Evolutionary conservation across 2,113 vertebrate species (phyloP).

Genomic region (Corythornis madagascariensis): DNA sequence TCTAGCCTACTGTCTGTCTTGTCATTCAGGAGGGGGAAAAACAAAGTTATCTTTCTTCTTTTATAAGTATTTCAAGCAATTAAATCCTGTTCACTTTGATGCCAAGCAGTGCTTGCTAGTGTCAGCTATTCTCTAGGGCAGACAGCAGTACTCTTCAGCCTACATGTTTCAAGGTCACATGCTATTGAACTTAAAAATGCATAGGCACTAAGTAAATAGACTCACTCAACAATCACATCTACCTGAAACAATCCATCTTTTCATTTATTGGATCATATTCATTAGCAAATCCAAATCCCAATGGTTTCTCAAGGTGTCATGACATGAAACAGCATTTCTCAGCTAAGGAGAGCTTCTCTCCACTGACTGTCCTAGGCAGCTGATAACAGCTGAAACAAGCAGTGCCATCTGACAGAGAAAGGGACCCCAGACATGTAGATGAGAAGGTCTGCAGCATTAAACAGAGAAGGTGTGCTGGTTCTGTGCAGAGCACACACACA

Average conservation of each 20-base stretch:
- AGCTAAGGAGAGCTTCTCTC: not conserved
- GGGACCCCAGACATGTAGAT: not conserved
- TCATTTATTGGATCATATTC: not conserved
- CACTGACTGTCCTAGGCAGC: slow-evolving; percentile 1
- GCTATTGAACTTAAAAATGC: not conserved
- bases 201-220: not conserved
- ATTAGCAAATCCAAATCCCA: slow-evolving; percentile 12
- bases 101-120: not conserved
- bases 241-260: slow-evolving; percentile 14
- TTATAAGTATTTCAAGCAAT: not conserved
- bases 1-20: not conserved
- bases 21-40: too few species aligned
- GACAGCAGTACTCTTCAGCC: not conserved
- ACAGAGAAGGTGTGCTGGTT: not conserved
- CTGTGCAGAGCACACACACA: not conserved
- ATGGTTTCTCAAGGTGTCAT: not conserved
- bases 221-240: not conserved
- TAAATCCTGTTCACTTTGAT: not conserved
- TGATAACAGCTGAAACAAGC: not conserved
- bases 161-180: slow-evolving; percentile 29
- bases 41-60: not conserved
- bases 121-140: not conserved
- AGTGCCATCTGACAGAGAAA: not conserved
- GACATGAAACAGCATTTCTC: not conserved
- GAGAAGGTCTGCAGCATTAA: not conserved